Evolutionary conservation across 2,113 vertebrate species (phyloP), one percentile per base, ranked within the genome.

Genomic region (Gymnarchus niloticus): DNA sequence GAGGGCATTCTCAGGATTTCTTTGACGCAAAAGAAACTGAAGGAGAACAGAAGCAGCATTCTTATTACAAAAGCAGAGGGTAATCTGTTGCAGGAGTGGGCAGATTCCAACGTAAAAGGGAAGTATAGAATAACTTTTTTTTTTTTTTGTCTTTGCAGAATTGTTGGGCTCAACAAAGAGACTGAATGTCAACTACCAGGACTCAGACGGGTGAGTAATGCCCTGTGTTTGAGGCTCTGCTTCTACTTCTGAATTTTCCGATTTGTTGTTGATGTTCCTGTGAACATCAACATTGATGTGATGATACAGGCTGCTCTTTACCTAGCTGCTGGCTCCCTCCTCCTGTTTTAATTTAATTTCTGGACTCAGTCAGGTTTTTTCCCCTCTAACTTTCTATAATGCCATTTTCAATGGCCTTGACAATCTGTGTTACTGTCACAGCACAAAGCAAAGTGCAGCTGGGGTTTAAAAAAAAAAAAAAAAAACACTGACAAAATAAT

Each of bases 131-230:
- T 54, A n/a, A 54, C 23, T 0, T 46, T 77, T 78, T 12, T 25
- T 37, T 25, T 57, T 84, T 28, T 48, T 59, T 81, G 69, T 37
- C 87, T 91, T 91, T 89, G 23, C 91, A 95, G 94, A 95, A 91
- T 86, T 95, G 85, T 91, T 95, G 88, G 94, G 94, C 87, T 94
- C 94, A 19, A 93, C 93, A 85, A 95, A 95, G 92, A 92, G 91
- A 86, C 93, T 94, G 82, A 95, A 95, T 87, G 88, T 95, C 90
- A 95, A 95, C 90, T 94, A 93, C 87, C 94, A 95, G 86, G 94
- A 95, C 90, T 87, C 92, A 83, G 94, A 95, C 12, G 94, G 94
- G 94, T 95, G 86, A 93, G 94, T 88, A 41, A 46, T 33, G 6
- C 51, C 54, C 44, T 73, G 81, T 54, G n/a, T 54, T 76, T 85